Conservation (phyloP, 2,888 invertebrate genomes). For the Caenorhabditis panamensis region DNA sequence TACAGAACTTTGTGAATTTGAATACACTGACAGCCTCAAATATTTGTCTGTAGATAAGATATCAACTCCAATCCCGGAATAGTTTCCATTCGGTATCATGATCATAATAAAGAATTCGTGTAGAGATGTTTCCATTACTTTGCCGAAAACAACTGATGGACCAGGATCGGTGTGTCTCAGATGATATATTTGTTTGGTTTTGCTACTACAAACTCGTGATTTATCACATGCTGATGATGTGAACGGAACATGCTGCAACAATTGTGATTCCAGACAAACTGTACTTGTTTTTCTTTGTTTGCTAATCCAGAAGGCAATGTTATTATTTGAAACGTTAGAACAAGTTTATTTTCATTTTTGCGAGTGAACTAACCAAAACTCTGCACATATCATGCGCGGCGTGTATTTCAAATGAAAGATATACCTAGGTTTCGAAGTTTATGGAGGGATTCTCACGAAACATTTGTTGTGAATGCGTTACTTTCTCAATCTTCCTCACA, state of each 20-base stretch:
- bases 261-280: conserved; percentile 8
- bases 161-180: neutral
- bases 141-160: neutral
- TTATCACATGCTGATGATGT: neutral
- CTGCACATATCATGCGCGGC: too few species aligned
- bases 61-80: neutral
- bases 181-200: conserved; percentile 3
- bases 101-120: conserved; percentile 38
- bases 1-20: conserved; percentile 2
- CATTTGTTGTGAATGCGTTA: too few species aligned
- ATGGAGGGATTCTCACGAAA: too few species aligned
- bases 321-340: conserved; percentile 7
- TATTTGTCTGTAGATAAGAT: conserved; percentile 28
- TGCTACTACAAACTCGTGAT: neutral
- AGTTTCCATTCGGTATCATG: conserved; percentile 11
- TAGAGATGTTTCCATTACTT: neutral
- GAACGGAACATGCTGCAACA: conserved; percentile 32
- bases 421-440: too few species aligned
- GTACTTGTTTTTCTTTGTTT: neutral
- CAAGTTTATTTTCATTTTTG: too few species aligned
- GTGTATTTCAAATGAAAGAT: too few species aligned
- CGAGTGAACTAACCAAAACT: too few species aligned
- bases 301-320: too few species aligned
- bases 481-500: neutral
- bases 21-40: conserved; percentile 24